Evolutionary conservation across 2,797 vertebrate genomes (phyloP).

Genomic region (Galaxias olidus): DNA sequence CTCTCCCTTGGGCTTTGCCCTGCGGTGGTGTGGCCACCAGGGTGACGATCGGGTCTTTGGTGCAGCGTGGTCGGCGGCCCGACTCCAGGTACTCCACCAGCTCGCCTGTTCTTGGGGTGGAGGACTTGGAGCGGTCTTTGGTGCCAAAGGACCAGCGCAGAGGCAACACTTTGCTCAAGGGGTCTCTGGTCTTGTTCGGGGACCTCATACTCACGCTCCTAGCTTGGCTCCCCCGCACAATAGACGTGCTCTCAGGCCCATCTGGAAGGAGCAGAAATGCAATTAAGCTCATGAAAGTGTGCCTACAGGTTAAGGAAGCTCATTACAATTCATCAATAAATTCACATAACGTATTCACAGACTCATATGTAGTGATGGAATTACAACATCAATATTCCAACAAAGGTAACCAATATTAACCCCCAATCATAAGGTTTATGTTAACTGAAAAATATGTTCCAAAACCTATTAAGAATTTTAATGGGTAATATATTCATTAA

Average conservation of each 20-base stretch:
- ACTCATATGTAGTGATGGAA: not conserved
- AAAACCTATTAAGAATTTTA: no score
- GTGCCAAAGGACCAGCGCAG: slow-evolving; percentile 83
- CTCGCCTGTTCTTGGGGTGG: slow-evolving; percentile 64
- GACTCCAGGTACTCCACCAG: slow-evolving; percentile 90
- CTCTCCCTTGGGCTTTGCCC: slow-evolving; percentile 46
- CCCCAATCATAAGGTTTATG: no score
- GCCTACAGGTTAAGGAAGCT: no score
- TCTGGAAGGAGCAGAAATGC: slow-evolving; percentile 61
- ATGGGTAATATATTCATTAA: no score
- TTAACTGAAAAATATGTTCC: no score
- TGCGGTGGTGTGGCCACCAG: slow-evolving; percentile 72
- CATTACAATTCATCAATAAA: no score
- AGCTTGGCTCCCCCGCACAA: slow-evolving; percentile 72
- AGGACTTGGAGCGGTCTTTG: slow-evolving; percentile 71
- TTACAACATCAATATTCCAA: no score
- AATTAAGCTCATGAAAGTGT: not conserved
- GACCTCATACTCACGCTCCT: slow-evolving; percentile 84
- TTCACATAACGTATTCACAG: not conserved
- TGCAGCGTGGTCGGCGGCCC: slow-evolving; percentile 84
- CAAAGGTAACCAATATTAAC: no score
- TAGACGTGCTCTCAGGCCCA: slow-evolving; percentile 69
- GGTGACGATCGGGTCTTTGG: slow-evolving; percentile 80
- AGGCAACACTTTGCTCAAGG: slow-evolving; percentile 74
- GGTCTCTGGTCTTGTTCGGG: slow-evolving; percentile 69